Percentiles rank a stretch among this genome's conserved stretches.
Evolutionary conservation across 2,888 invertebrate genomes (phyloP).

Genomic region (Hemithea aestivaria): DNA sequence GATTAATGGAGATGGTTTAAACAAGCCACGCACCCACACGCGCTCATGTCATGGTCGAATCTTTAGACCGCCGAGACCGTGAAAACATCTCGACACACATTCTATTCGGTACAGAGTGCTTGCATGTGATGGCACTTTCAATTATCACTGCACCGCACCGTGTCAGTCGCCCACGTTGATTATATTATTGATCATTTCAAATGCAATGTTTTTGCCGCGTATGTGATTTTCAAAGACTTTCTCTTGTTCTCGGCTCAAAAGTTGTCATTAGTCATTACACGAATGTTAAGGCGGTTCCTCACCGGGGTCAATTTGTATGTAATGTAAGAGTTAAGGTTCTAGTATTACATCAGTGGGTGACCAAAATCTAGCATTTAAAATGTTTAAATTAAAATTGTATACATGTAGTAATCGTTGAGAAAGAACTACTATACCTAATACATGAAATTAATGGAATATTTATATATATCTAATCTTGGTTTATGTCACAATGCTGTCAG

Average conservation of each 20-base stretch:
- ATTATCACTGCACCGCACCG: conserved; percentile 69
- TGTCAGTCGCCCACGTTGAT: conserved; percentile 49
- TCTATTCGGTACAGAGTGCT: conserved; percentile 55
- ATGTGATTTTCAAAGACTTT: conserved; percentile 61
- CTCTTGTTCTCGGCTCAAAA: conserved; percentile 58
- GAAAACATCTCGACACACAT: conserved; percentile 72
- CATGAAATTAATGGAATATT: too few relatives aligned
- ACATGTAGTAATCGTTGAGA: too few relatives aligned
- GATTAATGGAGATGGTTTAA: conserved; percentile 16
- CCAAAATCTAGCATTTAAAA: too few relatives aligned
- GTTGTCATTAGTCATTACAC: conserved; percentile 64
- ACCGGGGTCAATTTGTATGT: too few relatives aligned
- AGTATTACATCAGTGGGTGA: too few relatives aligned
- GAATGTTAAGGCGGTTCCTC: too few relatives aligned
- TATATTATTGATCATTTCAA: conserved; percentile 56
- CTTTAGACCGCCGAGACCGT: conserved; percentile 59
- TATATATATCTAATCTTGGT: too few relatives aligned
- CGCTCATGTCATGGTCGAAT: conserved; percentile 59
- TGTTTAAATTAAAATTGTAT: too few relatives aligned
- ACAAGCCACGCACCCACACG: conserved; percentile 24
- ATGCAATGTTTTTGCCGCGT: conserved; percentile 54
- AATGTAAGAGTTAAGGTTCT: too few relatives aligned
- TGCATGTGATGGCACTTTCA: conserved; percentile 71
- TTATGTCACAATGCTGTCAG: too few relatives aligned
- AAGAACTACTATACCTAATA: too few relatives aligned